Evolutionary conservation across 2,113 vertebrate genomes (phyloP), one percentile per base, ranked within the genome.

Genomic region (Ptilonorhynchus violaceus): DNA sequence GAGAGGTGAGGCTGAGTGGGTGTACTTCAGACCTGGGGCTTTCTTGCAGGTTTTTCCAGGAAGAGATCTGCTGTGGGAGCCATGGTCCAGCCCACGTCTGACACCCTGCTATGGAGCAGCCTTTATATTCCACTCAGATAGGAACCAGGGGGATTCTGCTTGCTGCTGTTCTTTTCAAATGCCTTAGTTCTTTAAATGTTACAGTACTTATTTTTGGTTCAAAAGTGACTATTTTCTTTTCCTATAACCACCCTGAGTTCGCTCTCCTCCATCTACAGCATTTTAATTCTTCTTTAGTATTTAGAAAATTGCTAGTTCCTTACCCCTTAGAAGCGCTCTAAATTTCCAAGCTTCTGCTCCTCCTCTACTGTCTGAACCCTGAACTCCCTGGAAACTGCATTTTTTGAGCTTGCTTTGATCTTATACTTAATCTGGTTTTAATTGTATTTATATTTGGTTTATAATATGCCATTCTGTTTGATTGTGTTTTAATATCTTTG

Each of bases 371-470:
- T 75, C 76, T 95, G 93, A 94, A 81, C 68, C 85, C 79, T 81
- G 47, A 93, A 91, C 92, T 89, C 82, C 91, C 84, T 95, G 80
- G 94, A 88, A 97, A 90, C 75, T 27, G 74, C 78, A 2, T 84
- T 80, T 70, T 55, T 59, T 37, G 60, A 78, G 44, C 37, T 73
- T 63, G 73, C 93, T 97, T 97, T 95, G 89, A 97, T 97, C 83
- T 92, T 91, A 68, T 63, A 46, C 85, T 88, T 94, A 94, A 95
- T 96, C 88, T 88, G 74, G 59, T 92, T 95, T 95, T 97, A 95
- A 96, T 94, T 95, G 85, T 97, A 94, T 95, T 97, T 96, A 63
- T 95, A 85, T 96, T 96, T 96, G 74, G 89, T 96, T 95, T 93
- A 74, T 94, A 92, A 95, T 97, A 95, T 92, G 94, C 84, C 85